phyloP scores from a whole-genome alignment of 2,113 vertebrate species.

The Cyanoliseus patagonus region DNA sequence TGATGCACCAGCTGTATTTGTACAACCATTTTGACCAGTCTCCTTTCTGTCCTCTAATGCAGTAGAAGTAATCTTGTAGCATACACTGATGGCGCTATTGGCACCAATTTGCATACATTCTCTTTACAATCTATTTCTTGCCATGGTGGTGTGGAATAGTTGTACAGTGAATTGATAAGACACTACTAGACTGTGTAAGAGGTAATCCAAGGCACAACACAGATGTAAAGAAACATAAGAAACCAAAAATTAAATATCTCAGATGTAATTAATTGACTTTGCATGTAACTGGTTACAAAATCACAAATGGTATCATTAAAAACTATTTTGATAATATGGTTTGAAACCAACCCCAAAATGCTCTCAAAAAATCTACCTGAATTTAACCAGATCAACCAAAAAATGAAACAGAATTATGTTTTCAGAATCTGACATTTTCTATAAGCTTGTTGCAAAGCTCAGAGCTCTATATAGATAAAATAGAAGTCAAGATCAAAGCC shows the following conservation, averaged over 20 bases:
- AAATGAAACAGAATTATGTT: background rate
- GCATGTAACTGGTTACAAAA: background rate
- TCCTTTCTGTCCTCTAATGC: background rate
- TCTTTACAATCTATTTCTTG: background rate
- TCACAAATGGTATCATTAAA: background rate
- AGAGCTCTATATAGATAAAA: background rate
- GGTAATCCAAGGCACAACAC: background rate
- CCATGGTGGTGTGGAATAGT: background rate
- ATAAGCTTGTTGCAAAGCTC: background rate
- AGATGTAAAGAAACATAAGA: background rate
- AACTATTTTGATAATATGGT: background rate
- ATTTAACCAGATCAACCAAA: background rate
- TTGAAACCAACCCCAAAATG: background rate
- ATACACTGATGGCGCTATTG: background rate
- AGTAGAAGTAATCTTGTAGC: background rate
- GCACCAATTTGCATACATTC: background rate
- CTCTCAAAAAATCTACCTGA: background rate
- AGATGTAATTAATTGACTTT: background rate
- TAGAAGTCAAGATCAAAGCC: background rate
- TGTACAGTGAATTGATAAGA: background rate
- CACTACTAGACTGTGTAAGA: background rate
- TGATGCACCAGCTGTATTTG: background rate
- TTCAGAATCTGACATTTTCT: background rate
- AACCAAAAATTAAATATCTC: background rate
- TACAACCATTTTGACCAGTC: background rate